phyloP scores from a whole-genome alignment of 2,797 vertebrate species.

The Petrocephalus sullivani region DNA sequence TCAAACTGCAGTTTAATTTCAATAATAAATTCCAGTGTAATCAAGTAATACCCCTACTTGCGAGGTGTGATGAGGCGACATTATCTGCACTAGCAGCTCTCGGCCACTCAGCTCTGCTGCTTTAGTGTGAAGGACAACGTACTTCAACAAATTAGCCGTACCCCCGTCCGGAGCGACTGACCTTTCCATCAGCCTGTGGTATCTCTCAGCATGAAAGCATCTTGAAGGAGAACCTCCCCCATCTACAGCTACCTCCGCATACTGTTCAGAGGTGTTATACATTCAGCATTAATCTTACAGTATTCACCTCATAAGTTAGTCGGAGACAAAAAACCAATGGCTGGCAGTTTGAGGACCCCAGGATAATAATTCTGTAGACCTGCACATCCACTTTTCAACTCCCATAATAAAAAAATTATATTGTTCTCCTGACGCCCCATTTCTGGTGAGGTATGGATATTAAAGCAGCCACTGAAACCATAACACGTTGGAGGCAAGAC shows the following conservation, averaged over 20 bases:
- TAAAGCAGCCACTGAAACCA: background rate
- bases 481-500: background rate
- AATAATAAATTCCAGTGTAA: background rate
- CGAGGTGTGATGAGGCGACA: background rate
- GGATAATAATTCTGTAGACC: background rate
- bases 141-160: background rate
- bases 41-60: background rate
- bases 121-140: background rate
- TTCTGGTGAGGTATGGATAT: background rate
- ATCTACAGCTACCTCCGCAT: background rate
- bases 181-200: background rate
- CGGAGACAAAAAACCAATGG: background rate
- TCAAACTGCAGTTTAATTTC: background rate
- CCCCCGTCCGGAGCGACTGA: background rate
- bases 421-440: background rate
- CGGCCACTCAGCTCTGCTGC: background rate
- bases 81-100: background rate
- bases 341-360: background rate
- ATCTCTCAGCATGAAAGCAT: background rate
- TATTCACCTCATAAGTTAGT: background rate
- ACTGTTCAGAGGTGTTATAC: background rate
- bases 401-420: background rate
- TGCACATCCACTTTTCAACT: background rate
- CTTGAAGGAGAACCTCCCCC: background rate
- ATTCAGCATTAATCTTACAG: background rate